A percentile compares a stretch with the other conserved stretches of the same genome.
Conservation (phyloP, 2,888 invertebrate species). For the Mayetiola destructor region DNA sequence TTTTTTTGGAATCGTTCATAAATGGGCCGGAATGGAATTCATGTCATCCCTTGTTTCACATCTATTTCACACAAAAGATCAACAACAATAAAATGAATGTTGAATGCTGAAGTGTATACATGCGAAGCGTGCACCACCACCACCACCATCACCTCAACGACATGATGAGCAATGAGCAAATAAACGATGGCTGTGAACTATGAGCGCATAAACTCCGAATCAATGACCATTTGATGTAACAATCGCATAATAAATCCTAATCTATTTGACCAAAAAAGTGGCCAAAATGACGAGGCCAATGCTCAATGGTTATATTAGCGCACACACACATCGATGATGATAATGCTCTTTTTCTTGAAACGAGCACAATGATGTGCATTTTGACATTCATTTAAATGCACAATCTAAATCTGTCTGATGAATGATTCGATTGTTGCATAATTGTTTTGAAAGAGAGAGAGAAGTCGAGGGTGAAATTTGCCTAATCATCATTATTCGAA, state of each 20-base stretch:
- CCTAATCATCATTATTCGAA: neutral
- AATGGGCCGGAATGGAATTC: too few relatives aligned
- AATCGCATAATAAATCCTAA: neutral
- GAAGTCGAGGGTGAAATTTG: neutral
- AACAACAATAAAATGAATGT: neutral
- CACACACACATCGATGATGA: too few relatives aligned
- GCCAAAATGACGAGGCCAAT: neutral
- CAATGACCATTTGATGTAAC: conserved; percentile 1
- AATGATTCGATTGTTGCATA: neutral
- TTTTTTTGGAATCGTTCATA: too few relatives aligned
- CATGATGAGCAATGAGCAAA: conserved; percentile 8
- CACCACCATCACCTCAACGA: too few relatives aligned
- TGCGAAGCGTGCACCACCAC: neutral
- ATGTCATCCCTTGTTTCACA: neutral
- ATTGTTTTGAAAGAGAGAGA: neutral
- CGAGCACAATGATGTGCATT: neutral
- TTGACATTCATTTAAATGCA: neutral
- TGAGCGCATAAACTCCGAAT: conserved; percentile 1
- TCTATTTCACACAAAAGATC: neutral
- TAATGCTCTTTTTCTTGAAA: conserved; percentile 1
- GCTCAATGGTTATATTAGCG: too few relatives aligned
- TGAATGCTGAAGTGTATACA: neutral
- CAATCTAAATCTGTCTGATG: too few relatives aligned
- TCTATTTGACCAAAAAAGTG: too few relatives aligned
- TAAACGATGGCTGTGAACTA: too few relatives aligned